A percentile compares a stretch with the other conserved stretches of the same genome.
Conservation (phyloP, 2,113 vertebrate species). For the Lucifuga dentata region DNA sequence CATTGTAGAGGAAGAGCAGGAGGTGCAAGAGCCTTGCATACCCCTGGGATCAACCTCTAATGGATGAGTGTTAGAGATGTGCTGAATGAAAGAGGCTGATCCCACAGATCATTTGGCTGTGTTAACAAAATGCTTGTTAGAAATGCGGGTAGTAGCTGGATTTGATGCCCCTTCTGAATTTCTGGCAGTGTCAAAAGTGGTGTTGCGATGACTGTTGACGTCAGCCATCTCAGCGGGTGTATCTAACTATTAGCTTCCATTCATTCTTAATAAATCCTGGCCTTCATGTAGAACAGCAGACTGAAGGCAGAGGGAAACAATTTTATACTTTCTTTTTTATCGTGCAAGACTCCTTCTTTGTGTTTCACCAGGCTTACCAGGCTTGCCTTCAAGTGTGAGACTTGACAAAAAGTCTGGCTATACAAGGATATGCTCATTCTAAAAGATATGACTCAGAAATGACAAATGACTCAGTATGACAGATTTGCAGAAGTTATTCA, state of each 20-base stretch:
- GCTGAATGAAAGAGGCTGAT: conserved; percentile 21
- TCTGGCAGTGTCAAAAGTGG: conserved; percentile 18
- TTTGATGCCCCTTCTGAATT: conserved; percentile 14
- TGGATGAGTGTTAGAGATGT: conserved; percentile 13
- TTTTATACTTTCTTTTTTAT: too few relatives aligned
- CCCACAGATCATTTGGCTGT: conserved; percentile 5
- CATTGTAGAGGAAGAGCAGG: conserved; percentile 44
- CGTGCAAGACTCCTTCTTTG: background rate
- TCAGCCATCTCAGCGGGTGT: conserved; percentile 41
- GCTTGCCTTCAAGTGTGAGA: background rate
- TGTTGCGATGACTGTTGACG: conserved; percentile 19
- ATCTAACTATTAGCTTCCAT: conserved; percentile 44
- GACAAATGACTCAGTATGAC: too few relatives aligned
- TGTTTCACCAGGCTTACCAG: too few relatives aligned
- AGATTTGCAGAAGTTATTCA: too few relatives aligned
- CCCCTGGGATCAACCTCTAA: conserved; percentile 30
- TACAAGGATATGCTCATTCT: too few relatives aligned
- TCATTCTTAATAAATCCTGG: conserved; percentile 58
- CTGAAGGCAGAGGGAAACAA: background rate
- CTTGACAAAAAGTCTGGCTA: background rate
- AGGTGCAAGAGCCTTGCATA: conserved; percentile 12
- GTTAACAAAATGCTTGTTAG: background rate
- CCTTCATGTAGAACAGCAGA: conserved; percentile 38
- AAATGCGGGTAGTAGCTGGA: too few relatives aligned
- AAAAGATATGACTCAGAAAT: too few relatives aligned